Base-by-base conservation (phyloP, 92 coral and sea anemone species). In the Palythoa grandis region DNA sequence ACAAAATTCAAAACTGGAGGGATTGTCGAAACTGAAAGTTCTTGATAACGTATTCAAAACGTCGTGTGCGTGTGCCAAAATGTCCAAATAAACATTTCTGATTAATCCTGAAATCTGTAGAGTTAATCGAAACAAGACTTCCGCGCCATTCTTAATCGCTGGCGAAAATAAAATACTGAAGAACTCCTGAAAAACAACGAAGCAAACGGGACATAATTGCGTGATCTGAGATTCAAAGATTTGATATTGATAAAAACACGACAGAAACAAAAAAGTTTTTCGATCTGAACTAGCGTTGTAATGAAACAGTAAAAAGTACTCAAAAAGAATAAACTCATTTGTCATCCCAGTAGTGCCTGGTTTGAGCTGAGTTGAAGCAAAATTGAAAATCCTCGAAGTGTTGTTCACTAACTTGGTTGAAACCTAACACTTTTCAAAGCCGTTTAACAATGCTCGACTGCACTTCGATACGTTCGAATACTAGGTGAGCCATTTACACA, bases 341-440 rank as follows among this genome's bases (percentile, higher is more conserved):
- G 23, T 0, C 20, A 58, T 11, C 20, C 65, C 17, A 58, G 65
- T 4, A 5, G 6, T 58, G 65, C 65, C 65, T 58, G 17, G 65
- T 19, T 58, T 43, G 50, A 43, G 50, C 50, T 43, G 50, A 43
- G 50, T 43, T 43, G 50, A 43, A 43, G 13, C 39, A 66, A 39
- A 1, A 40, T 29, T 29, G 16, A 70, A 70, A 70, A 25, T 6
- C 19, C 23, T 43, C 54, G 77, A 72, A 48, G 48, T 23, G 7
- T 13, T 43, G 43, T 70, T 25, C 43, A 16, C 20, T 38, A 56
- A 77, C 22, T 37, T 17, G 54, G 82, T 29, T 77, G 82, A 77
- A 77, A 77, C 82, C 82, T 40, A 77, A 77, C 58, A 77, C 82
- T 77, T 37, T 37, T 15, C 19, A 67, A 77, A 37, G n/a, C 39